Base-by-base conservation (phyloP, 1,140 invertebrate genomes). In the Cotesia chilonis region DNA sequence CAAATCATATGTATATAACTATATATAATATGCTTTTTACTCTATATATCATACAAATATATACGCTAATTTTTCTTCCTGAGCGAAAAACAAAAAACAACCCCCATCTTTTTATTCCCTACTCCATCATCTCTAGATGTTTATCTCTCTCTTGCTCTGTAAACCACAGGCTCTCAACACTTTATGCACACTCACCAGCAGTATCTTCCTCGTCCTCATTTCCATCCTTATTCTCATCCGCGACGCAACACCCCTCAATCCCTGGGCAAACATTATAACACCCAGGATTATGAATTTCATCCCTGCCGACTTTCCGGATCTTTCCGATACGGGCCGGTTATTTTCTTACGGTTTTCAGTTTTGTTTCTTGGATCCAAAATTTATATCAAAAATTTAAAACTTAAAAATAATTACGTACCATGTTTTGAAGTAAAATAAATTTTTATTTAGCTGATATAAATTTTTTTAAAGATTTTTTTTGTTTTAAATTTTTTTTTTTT, bases 261-360 rank as follows among this genome's bases (percentile, higher is more conserved):
- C n/a, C 61, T 70, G 37, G 69, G 47, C 63, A 71, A 71, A 64
- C 35, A 61, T 57, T 71, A 71, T 38, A n/a, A 71, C 41, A 57
- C 47, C 63, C 9, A 17, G 60, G 51, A 71, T 71, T 71, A 71
- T 71, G 60, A 71, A 65, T 71, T 65, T 71, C 37, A 71, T 65
- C 63, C 69, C 2, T n/a, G 12, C 61, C 4, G 41, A 47, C 41
- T 9, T 37, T 4, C 9, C n/a, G 38, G 4, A 64, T 10, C 36
- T 66, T 66, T 52, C 20, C 20, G 36, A 65, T 41, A 65, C 38
- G 63, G 60, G 60, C 20, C 60, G 12, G 35, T 28, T 28, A 28
- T 28, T 28, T 28, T 14, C 35, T 61, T 35, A 61, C 9, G 20
- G 35, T 61, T 61, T 37, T 61, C 20, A 35, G 28, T 61, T 28